phyloP scores from a whole-genome alignment of 2,797 vertebrate genomes.

The Cirrhinus molitorella region DNA sequence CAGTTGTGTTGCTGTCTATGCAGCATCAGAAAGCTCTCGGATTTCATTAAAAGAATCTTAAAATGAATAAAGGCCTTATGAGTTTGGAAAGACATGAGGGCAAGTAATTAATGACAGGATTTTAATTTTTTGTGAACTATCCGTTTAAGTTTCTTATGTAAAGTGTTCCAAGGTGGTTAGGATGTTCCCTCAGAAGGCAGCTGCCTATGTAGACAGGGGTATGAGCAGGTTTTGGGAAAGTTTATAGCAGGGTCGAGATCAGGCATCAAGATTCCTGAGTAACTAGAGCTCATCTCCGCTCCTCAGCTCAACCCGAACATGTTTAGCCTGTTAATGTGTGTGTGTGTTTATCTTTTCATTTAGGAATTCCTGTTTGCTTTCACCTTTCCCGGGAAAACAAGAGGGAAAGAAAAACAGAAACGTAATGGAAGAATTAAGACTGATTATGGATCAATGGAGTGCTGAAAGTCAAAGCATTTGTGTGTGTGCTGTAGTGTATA shows the following conservation, averaged over 20 bases:
- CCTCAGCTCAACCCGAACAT: conserved; percentile 31
- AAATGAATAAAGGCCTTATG: too few species aligned
- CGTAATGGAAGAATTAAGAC: conserved; percentile 77
- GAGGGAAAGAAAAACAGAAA: conserved; percentile 76
- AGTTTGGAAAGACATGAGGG: too few species aligned
- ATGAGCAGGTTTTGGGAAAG: background rate
- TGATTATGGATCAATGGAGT: conserved; percentile 73
- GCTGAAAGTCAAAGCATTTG: conserved; percentile 63
- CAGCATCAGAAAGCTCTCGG: too few species aligned
- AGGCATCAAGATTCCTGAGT: conserved; percentile 29
- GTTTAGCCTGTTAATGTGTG: conserved; percentile 9
- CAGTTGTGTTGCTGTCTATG: too few species aligned
- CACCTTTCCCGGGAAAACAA: conserved; percentile 75
- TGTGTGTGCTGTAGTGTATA: conserved; percentile 1
- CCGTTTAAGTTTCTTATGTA: too few species aligned
- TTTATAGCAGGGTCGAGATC: conserved; percentile 25
- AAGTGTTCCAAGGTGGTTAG: background rate
- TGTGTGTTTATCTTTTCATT: conserved; percentile 74
- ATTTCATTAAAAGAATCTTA: too few species aligned
- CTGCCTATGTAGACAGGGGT: background rate
- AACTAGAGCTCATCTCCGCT: conserved; percentile 43
- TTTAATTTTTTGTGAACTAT: too few species aligned
- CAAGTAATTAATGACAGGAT: too few species aligned
- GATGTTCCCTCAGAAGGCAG: background rate
- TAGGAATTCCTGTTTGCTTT: conserved; percentile 81